These are phyloP conservation scores for Steromphala cineraria DNA, from an alignment of 2,888 invertebrate genomes.

Conservation along the genomic window DNA sequence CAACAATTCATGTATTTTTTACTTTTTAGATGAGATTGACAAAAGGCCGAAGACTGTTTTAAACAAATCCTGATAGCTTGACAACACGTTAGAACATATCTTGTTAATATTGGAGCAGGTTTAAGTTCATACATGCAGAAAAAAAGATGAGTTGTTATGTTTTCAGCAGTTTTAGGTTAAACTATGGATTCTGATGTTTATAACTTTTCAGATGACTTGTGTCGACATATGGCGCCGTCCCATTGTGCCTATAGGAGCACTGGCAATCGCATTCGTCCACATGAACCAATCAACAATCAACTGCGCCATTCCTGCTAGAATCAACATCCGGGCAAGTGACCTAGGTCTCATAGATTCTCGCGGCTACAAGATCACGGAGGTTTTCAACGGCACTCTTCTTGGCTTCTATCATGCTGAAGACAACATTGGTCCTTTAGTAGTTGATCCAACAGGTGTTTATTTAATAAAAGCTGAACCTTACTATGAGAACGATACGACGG, in stretches of 20 bases:
- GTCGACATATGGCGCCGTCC: not conserved
- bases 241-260: not conserved
- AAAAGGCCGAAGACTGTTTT: no score
- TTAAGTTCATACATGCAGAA: no score
- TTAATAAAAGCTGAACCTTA: not conserved
- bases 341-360: not conserved
- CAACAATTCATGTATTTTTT: no score
- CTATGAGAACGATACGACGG: no score
- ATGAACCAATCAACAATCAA: not conserved
- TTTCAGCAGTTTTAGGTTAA: no score
- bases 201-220: not conserved
- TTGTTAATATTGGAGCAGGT: no score
- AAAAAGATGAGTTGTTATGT: no score
- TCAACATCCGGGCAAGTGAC: not conserved
- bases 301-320: not conserved
- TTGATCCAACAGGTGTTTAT: not conserved
- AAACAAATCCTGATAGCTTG: no score
- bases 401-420: not conserved
- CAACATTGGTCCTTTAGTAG: not conserved
- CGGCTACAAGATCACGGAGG: not conserved
- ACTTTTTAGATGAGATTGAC: no score
- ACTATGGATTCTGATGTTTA: no score
- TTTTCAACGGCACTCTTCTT: not conserved
- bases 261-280: not conserved
- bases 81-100: no score